Evolutionary conservation across 2,797 vertebrate genomes (phyloP), one percentile per base, ranked within the genome.

Genomic region (Scolopax rusticola): DNA sequence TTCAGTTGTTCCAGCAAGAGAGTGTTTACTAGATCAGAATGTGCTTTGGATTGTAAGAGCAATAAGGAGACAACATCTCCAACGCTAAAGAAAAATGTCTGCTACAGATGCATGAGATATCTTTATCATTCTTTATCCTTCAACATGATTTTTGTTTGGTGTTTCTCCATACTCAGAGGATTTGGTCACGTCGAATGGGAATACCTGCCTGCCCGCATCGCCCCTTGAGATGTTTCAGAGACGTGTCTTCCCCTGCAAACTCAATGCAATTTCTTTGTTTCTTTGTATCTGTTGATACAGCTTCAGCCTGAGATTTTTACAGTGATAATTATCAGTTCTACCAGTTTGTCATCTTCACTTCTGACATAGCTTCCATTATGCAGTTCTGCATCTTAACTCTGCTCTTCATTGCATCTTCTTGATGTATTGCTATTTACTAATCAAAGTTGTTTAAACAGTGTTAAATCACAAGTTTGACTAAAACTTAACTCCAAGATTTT

Each of bases 241-340:
- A 59, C 3, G 1, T 89, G 28, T 73, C 51, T 95, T 94, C 56
- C 54, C 17, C 63, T 84, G 36, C 57, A 91, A 63, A 76, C 28
- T 68, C 0, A 0, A 11, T 75, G 80, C 28, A 77, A 45, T 88
- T 93, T 90, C 65, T 96, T 12, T 57, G 20, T 60, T 24, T 65
- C 50, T 91, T 89, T 1, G 0, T 73, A 54, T 84, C 50, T 88
- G 23, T 59, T 90, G 51, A 70, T 67, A 70, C 8, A 82, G 30
- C 51, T 95, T 95, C 83, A 71, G 51, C 32, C 32, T 32, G 47
- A 78, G 73, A 43, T 91, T 93, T 93, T 96, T 76, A 69, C 51
- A 45, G 32, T 30, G 81, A 56, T 93, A 67, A 78, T 93, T 83
- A 64, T 93, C 63, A 57, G 36, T 83, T 80, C 71, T 77, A 67